Conservation (phyloP, 2,888 invertebrate species). For the Limnephilus auricula region DNA sequence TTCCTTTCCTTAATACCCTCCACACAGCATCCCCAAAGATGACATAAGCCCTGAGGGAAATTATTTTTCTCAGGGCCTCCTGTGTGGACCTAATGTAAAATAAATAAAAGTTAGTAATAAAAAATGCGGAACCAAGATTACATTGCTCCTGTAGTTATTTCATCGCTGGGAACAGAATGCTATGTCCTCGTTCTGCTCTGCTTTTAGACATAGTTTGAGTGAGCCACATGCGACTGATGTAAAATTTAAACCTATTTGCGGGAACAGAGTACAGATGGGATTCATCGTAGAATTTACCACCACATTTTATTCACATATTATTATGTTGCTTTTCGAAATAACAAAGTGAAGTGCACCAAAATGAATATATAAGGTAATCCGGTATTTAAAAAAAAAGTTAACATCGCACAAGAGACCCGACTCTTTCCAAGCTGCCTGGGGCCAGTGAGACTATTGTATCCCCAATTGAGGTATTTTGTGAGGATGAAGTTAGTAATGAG, state of each 20-base stretch:
- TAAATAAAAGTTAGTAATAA: not conserved
- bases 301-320: not conserved
- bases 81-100: too few relatives aligned
- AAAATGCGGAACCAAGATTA: not conserved
- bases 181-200: not conserved
- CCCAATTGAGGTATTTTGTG: too few relatives aligned
- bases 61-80: too few relatives aligned
- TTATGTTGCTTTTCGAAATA: not conserved
- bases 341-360: not conserved
- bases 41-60: too few relatives aligned
- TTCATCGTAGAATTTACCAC: not conserved
- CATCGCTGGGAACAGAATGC: not conserved
- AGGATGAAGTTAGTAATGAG: too few relatives aligned
- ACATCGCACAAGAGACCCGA: too few relatives aligned
- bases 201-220: not conserved
- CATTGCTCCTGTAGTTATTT: not conserved
- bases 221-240: not conserved
- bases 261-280: not conserved
- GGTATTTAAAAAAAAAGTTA: too few relatives aligned
- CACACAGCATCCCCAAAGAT: too few relatives aligned
- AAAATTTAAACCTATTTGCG: not conserved
- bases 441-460: too few relatives aligned
- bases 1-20: too few relatives aligned
- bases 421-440: too few relatives aligned
- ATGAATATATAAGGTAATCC: too few relatives aligned